A percentile compares a stretch with the other conserved stretches of the same genome.
phyloP scores from a whole-genome alignment of 2,888 invertebrate species.

The Lycia hirtaria region DNA sequence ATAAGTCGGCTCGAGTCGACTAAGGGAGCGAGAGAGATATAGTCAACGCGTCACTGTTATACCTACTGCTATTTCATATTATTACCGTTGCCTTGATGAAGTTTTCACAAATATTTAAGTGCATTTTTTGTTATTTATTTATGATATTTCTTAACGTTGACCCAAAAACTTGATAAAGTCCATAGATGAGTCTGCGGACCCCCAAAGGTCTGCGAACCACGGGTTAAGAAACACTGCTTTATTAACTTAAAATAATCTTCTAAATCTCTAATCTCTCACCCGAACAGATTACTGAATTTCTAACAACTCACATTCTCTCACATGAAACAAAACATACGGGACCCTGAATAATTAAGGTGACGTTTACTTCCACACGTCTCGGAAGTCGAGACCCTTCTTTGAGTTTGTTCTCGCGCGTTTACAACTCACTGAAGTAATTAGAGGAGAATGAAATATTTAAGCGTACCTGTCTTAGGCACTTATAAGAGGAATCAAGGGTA shows the following conservation, averaged over 20 bases:
- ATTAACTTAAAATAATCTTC: neutral
- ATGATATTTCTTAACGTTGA: too few species aligned
- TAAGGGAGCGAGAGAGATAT: too few species aligned
- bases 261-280: neutral
- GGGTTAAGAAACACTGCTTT: neutral
- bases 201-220: too few species aligned
- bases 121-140: too few species aligned
- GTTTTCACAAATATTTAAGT: too few species aligned
- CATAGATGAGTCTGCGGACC: too few species aligned
- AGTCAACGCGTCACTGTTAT: too few species aligned
- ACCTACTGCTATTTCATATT: too few species aligned
- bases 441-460: conserved; percentile 53
- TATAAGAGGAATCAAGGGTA: neutral
- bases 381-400: conserved; percentile 50
- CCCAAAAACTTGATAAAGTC: too few species aligned
- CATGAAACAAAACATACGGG: conserved; percentile 25
- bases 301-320: conserved; percentile 15
- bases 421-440: conserved; percentile 53
- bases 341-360: conserved; percentile 53
- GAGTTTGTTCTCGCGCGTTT: conserved; percentile 50
- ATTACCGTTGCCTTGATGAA: too few species aligned
- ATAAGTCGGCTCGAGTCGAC: too few species aligned
- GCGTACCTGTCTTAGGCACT: conserved; percentile 4
- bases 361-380: conserved; percentile 48
- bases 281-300: neutral